These are phyloP conservation scores for Calyptommatus sinebrachiatus DNA, from an alignment of 2,113 vertebrate species.

Conservation along the genomic window DNA sequence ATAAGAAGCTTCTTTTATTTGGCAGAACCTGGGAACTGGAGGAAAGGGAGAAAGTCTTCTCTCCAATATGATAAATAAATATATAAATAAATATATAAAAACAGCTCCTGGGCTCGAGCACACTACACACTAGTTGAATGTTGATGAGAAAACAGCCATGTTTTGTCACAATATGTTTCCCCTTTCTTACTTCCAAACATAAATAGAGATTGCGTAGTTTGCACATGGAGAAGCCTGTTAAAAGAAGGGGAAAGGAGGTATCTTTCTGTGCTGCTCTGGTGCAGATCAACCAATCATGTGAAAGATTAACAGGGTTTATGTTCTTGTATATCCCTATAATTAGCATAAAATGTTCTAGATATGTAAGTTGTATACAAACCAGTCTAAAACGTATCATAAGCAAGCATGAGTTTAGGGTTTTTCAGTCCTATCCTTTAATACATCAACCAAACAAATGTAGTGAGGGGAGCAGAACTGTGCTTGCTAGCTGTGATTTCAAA, in stretches of 20 bases:
- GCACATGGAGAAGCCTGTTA: not conserved
- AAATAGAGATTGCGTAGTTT: not conserved
- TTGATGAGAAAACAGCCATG: not conserved
- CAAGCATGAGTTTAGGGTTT: not conserved
- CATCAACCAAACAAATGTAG: not conserved
- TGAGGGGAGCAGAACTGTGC: not conserved
- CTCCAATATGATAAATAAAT: too few relatives aligned
- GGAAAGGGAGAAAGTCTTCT: too few relatives aligned
- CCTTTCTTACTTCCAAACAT: not conserved
- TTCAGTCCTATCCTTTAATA: not conserved
- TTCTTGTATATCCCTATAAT: too few relatives aligned
- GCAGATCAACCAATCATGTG: conserved; percentile 4
- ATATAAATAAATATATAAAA: not conserved
- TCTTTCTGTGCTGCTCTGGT: conserved; percentile 1
- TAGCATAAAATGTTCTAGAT: too few relatives aligned
- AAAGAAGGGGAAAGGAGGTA: conserved; percentile 8
- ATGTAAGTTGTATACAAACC: too few relatives aligned
- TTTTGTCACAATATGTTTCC: not conserved
- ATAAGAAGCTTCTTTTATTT: too few relatives aligned
- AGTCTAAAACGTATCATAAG: not conserved
- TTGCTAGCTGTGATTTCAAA: not conserved
- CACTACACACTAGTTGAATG: too few relatives aligned
- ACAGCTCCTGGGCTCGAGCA: not conserved
- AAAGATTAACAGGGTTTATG: not conserved
- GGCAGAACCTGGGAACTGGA: too few relatives aligned